Percentiles rank a stretch among this genome's conserved stretches.
These are phyloP conservation scores for Helostoma temminkii DNA, from an alignment of 2,797 vertebrate genomes.

Conservation along the genomic window DNA sequence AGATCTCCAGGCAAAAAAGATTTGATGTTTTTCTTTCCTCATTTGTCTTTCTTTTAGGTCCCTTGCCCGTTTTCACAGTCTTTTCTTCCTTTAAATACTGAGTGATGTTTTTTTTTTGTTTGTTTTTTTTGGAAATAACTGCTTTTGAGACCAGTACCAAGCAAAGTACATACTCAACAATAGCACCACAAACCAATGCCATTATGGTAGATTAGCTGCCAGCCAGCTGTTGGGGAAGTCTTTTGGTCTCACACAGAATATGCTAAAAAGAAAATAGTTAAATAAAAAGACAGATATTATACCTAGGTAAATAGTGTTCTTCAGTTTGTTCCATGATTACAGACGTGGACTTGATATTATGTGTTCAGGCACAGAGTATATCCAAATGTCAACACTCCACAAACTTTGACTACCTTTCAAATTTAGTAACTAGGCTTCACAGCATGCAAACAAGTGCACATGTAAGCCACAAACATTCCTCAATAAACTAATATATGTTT, in stretches of 20 bases:
- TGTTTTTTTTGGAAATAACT: slow-evolving; percentile 41
- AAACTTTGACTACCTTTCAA: not conserved
- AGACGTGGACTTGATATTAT: not conserved
- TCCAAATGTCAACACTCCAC: not conserved
- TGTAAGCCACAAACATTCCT: not conserved
- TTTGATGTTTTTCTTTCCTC: slow-evolving; percentile 44
- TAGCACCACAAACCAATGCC: slow-evolving; percentile 17
- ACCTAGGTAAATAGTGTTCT: not conserved
- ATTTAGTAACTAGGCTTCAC: not conserved
- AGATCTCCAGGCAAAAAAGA: slow-evolving; percentile 67
- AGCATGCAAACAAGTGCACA: too few relatives aligned
- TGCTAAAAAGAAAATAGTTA: slow-evolving; percentile 14
- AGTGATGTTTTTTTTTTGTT: slow-evolving; percentile 49
- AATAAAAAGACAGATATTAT: slow-evolving; percentile 4
- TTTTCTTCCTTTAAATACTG: slow-evolving; percentile 57
- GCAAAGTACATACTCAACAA: slow-evolving; percentile 18
- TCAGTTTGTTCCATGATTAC: not conserved
- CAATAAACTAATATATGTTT: not conserved
- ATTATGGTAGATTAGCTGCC: slow-evolving; percentile 36
- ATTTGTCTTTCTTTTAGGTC: slow-evolving; percentile 43
- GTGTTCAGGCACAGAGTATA: not conserved
- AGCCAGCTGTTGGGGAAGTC: slow-evolving; percentile 15
- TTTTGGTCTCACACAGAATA: slow-evolving; percentile 16
- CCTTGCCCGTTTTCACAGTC: slow-evolving; percentile 35
- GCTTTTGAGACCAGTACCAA: slow-evolving; percentile 17